phyloP scores from a whole-genome alignment of 2,797 vertebrate species.

The Mus caroli region DNA sequence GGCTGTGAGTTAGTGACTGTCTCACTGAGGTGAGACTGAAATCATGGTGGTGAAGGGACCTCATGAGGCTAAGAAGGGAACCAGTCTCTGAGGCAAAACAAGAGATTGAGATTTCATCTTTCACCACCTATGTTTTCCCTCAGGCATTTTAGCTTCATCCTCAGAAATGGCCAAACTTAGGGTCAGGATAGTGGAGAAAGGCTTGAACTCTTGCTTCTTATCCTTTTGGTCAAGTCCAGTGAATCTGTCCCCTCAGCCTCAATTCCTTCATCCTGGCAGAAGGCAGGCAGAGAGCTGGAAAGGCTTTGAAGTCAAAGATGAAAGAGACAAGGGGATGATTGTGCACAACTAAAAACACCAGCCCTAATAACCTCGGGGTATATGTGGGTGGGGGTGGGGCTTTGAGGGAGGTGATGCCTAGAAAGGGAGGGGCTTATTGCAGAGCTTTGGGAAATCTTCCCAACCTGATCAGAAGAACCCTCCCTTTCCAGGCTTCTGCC shows the following conservation, averaged over 20 bases:
- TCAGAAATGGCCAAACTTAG: constrained; percentile 12
- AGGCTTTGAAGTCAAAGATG: constrained; percentile 83
- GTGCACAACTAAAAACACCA: constrained; percentile 74
- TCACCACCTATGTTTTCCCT: constrained; percentile 17
- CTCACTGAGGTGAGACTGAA: constrained; percentile 2
- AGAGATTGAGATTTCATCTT: constrained; percentile 44
- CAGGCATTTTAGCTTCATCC: background rate
- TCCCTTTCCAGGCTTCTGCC: background rate
- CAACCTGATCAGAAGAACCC: background rate
- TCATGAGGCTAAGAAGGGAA: background rate
- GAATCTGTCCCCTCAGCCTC: constrained; percentile 57
- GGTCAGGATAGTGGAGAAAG: background rate
- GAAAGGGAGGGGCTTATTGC: background rate
- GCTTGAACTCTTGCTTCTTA: background rate
- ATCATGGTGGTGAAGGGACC: background rate
- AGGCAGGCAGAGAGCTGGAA: constrained; percentile 65
- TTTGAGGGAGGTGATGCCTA: constrained; percentile 32
- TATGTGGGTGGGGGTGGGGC: constrained; percentile 30
- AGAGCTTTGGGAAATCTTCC: constrained; percentile 32
- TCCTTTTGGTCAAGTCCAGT: constrained; percentile 1
- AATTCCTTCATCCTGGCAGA: constrained; percentile 36
- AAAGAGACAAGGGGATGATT: constrained; percentile 81
- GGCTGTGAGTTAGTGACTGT: background rate
- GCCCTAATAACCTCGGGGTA: constrained; percentile 64
- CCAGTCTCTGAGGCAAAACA: constrained; percentile 13